Conservation (phyloP, 2,113 vertebrate species). For the Callorhinus ursinus region DNA sequence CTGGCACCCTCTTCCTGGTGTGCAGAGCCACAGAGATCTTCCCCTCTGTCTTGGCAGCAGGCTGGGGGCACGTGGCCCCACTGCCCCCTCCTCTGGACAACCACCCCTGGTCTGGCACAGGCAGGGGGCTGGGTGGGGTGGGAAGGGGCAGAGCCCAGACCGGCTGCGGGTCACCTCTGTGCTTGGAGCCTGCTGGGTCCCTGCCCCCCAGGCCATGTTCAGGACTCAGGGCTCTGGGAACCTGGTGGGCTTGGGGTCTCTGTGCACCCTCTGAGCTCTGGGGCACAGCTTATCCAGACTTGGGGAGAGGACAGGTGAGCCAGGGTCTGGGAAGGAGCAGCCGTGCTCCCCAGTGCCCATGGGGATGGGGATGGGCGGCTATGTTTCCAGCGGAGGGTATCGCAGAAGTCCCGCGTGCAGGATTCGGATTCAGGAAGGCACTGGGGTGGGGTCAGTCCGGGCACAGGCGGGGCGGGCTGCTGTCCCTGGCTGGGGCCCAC, state of each 20-base stretch:
- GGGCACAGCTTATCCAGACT: background rate
- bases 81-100: background rate
- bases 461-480: rapidly evolving
- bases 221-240: background rate
- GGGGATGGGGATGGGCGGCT: background rate
- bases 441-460: too few relatives aligned
- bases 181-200: background rate
- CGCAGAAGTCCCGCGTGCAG: background rate
- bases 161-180: background rate
- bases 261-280: background rate
- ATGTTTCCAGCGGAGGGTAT: background rate
- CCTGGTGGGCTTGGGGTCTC: background rate
- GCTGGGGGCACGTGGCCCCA: background rate
- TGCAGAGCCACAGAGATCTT: background rate
- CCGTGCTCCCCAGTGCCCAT: background rate
- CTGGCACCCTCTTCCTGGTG: background rate
- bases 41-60: background rate
- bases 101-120: background rate
- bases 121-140: background rate
- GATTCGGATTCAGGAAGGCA: background rate
- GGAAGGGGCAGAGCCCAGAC: background rate
- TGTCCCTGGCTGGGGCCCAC: background rate
- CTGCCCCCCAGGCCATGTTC: background rate
- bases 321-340: too few relatives aligned
- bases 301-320: background rate